Conservation (phyloP, 2,113 vertebrate species). For the Hydrochoerus hydrochaeris region DNA sequence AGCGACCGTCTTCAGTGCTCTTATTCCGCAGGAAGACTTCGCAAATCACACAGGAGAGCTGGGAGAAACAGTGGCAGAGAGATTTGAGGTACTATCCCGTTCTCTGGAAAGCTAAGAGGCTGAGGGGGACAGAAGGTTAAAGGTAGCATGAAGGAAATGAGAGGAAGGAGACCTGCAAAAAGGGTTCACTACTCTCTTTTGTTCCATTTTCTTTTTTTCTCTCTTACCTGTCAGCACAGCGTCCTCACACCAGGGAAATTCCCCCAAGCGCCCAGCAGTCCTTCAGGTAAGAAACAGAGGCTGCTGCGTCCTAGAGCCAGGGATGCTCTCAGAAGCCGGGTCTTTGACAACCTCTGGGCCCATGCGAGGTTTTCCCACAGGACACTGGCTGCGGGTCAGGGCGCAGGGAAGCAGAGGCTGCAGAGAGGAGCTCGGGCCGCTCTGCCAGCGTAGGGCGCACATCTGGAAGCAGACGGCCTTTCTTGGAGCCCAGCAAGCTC, state of each 20-base stretch:
- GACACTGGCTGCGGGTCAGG: neutral
- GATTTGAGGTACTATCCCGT: fast-evolving
- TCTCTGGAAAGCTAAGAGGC: too few relatives aligned
- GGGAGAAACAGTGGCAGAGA: too few relatives aligned
- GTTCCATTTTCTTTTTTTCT: neutral
- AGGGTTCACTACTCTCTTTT: neutral
- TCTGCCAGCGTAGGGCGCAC: neutral
- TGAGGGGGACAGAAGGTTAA: neutral
- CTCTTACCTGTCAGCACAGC: too few relatives aligned
- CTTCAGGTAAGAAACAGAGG: neutral
- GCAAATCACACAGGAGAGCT: fast-evolving
- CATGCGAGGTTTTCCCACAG: neutral
- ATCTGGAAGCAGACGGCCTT: neutral
- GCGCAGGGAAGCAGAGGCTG: neutral
- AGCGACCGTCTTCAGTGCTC: neutral
- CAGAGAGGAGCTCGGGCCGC: fast-evolving
- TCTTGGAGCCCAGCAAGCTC: fast-evolving
- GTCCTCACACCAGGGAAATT: neutral
- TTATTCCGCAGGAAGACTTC: neutral
- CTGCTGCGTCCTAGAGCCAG: too few relatives aligned
- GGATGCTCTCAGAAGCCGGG: neutral
- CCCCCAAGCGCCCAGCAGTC: neutral
- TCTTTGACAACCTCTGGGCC: neutral
- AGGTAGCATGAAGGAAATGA: too few relatives aligned
- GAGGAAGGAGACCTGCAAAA: neutral